These are phyloP conservation scores for Rhagophthalmus giganteus DNA, from an alignment of 2,888 invertebrate genomes.

Conservation along the genomic window DNA sequence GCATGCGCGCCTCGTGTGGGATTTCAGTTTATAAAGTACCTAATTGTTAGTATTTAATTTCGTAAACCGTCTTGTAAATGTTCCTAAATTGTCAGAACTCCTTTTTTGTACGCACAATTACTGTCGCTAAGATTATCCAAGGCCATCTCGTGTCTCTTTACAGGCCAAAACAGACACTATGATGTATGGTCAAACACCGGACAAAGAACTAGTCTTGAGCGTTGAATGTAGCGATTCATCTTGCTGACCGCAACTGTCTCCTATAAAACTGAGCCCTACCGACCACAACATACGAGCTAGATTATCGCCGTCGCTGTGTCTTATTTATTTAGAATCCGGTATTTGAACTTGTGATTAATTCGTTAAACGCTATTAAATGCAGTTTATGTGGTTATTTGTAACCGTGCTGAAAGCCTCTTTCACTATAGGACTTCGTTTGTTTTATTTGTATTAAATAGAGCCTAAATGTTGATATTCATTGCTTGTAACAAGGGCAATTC, in stretches of 20 bases:
- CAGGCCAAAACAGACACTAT: conserved; percentile 43
- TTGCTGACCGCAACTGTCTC: conserved; percentile 41
- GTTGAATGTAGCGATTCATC: conserved; percentile 46
- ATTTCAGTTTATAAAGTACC: no score
- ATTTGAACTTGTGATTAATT: conserved; percentile 19
- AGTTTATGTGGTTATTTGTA: conserved; percentile 7
- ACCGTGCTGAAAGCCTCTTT: conserved; percentile 7
- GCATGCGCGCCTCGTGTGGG: no score
- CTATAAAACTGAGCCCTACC: conserved; percentile 31
- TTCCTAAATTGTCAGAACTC: conserved; percentile 23
- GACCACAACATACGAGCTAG: conserved; percentile 27
- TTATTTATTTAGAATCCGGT: conserved; percentile 25
- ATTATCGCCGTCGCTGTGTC: conserved; percentile 20
- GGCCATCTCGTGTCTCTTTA: conserved; percentile 36
- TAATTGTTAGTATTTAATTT: no score
- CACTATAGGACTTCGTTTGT: no score
- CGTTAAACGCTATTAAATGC: conserved; percentile 16
- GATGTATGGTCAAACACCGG: conserved; percentile 42
- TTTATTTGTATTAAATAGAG: no score
- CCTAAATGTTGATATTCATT: no score
- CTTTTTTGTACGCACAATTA: conserved; percentile 24
- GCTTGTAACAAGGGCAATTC: no score
- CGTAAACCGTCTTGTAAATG: not conserved
- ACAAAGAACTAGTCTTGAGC: conserved; percentile 46
- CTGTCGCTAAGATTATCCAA: conserved; percentile 34